Evolutionary conservation across 2,797 vertebrate species (phyloP), one percentile per base, ranked within the genome.

Genomic region (Peromyscus nudipes): DNA sequence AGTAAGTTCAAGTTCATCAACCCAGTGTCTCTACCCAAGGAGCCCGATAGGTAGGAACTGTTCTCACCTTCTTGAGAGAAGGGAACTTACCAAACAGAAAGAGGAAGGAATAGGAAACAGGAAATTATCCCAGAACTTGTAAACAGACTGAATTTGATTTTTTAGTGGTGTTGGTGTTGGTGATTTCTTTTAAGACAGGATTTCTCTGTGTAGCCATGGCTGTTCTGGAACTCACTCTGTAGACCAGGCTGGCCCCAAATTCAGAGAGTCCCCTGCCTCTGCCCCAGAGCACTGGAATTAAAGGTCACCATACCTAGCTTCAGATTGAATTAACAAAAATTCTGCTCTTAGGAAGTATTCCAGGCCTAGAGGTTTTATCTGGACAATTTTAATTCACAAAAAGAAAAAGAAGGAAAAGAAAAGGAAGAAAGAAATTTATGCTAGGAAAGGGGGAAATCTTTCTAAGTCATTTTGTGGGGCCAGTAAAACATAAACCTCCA

Each of bases 291-390:
- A 43, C 57, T 83, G 8, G 25, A 23, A 43, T 43, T 83, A 83
- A 83, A 64, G 27, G 16, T 31, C 27, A 83, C 57, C 37, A 64
- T 27, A 29, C 14, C 81, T 1, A 10, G 16, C 40, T 84, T 84
- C 60, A 65, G 60, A 84, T 69, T 86, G 43, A 40, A 57, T 57
- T 73, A 82, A 67, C 57, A 27, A 84, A 84, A 93, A 73, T 40
- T 92, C 52, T 92, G 83, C 49, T 97, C 52, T 73, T n/a, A 57
- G 87, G 81, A 64, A 93, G 91, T 83, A 95, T 21, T 55, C 16
- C 27, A 89, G 19, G 60, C 57, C 49, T 65, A 90, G 64, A 71
- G 75, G 27, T 69, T 92, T 88, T 81, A 87, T 62, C 37, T 92
- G 83, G 27, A 13, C 27, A 80, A 94, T 79, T 80, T 67, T 89